Evolutionary conservation across 2,113 vertebrate genomes (phyloP).

Genomic region (Clupea harengus): DNA sequence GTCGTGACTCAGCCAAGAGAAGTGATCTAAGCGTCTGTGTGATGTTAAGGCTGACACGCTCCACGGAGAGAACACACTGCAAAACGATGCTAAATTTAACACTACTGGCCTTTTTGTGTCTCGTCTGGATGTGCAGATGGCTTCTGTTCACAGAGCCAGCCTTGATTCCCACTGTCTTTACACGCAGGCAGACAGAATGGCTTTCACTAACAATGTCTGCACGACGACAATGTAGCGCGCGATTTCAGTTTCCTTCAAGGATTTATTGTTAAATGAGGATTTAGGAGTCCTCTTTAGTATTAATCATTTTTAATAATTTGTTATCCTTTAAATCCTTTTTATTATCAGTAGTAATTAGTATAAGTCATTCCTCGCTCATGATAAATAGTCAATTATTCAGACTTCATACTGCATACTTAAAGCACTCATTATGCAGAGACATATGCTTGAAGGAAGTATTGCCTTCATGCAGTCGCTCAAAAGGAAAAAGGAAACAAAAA

Average conservation of each 20-base stretch:
- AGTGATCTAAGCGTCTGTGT: background rate
- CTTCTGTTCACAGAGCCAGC: background rate
- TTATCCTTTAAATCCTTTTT: slow-evolving; percentile 1
- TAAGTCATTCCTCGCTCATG: background rate
- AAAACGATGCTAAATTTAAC: background rate
- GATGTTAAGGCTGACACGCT: background rate
- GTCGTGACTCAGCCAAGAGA: background rate
- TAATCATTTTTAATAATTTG: background rate
- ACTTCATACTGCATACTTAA: background rate
- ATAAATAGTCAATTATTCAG: background rate
- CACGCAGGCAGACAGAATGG: background rate
- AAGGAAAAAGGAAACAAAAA: slow-evolving; percentile 34
- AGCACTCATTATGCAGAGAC: background rate
- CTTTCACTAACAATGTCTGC: background rate
- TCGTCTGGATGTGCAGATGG: background rate
- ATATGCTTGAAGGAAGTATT: background rate
- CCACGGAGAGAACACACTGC: background rate
- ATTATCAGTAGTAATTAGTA: slow-evolving; percentile 2
- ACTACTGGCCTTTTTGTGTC: background rate
- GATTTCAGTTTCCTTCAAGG: slow-evolving; percentile 10
- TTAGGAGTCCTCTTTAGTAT: background rate
- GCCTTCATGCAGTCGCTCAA: slow-evolving; percentile 7
- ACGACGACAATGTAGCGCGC: background rate
- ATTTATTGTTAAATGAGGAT: background rate
- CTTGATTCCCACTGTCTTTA: background rate